Base-by-base conservation (phyloP, 2,113 vertebrate species). In the Aix galericulata region DNA sequence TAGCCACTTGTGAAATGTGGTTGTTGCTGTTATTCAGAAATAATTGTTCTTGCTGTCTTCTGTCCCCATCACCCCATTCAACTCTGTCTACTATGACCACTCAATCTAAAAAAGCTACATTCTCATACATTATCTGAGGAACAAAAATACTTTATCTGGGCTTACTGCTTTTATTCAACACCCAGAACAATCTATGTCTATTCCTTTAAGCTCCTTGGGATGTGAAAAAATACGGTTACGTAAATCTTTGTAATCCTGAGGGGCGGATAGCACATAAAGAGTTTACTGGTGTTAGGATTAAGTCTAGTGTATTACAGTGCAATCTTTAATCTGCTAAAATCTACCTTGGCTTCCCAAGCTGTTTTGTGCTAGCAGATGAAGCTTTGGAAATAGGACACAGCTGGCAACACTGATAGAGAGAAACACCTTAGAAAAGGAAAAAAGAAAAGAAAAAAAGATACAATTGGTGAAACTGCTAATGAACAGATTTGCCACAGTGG, bases 191-290 rank as follows among this genome's bases (percentile, higher is more conserved):
- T 96, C 93, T 94, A 78, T 56, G 89, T 83, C 91, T 84, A 73
- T 91, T 96, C 94, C 91, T 96, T 93, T 96, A 97, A 97, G 92
- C 96, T 94, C 68, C 95, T 96, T 95, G 94, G 53, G 86, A 97
- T 94, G 94, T 78, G 78, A 96, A 95, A 95, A 97, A 94, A 96
- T 90, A 94, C 96, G 94, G 93, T 96, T 97, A 97, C 93, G 96
- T 97, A 97, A 91, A 96, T 94, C 91, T 96, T 84, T 78, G 92
- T 85, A 95, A 89, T 93, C 90, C 92, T 96, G 84, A 69, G 77
- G 66, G 62, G 90, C 93, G 62, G 55, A 71, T 44, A 91, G 68
- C 94, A 40, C 17, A 78, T 75, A 96, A 96, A 95, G 74, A 89
- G 60, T 95, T 97, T 97, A 97, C 91, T 86, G 38, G 86, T 58